A percentile compares a stretch with the other conserved stretches of the same genome.
Evolutionary conservation across 2,888 invertebrate species (phyloP).

Genomic region (Archips crataeganus): DNA sequence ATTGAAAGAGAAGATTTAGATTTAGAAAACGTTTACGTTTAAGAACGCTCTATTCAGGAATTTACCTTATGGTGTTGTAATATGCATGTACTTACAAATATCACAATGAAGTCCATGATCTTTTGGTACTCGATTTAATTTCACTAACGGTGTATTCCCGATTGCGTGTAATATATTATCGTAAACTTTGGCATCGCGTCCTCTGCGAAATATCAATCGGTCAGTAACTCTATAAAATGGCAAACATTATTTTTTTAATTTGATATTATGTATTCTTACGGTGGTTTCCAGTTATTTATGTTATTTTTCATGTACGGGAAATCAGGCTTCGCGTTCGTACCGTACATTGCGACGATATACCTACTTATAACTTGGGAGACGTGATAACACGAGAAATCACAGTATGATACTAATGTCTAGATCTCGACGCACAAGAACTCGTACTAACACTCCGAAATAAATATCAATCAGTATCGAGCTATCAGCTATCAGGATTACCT

Average conservation of each 20-base stretch:
- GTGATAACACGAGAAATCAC: background rate
- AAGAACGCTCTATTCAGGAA: background rate
- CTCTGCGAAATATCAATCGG: constrained; percentile 43
- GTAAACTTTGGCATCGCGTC: constrained; percentile 71
- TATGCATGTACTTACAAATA: constrained; percentile 84
- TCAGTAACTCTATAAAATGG: background rate
- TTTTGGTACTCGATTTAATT: constrained; percentile 89
- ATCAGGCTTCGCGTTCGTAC: constrained; percentile 18
- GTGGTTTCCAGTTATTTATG: constrained; percentile 30
- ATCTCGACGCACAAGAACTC: constrained; percentile 10
- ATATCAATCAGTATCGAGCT: constrained; percentile 9
- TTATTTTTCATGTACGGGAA: constrained; percentile 16
- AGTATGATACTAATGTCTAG: constrained; percentile 21
- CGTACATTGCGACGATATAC: constrained; percentile 9
- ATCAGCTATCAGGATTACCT: constrained; percentile 14
- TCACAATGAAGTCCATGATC: constrained; percentile 90
- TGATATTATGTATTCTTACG: constrained; percentile 19
- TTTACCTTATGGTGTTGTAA: too few relatives aligned
- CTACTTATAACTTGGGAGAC: background rate
- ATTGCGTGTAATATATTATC: constrained; percentile 89
- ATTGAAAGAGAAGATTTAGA: too few relatives aligned
- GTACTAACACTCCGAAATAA: constrained; percentile 15
- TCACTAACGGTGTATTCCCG: constrained; percentile 91
- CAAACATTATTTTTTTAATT: background rate
- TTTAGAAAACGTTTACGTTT: background rate